Base-by-base conservation (phyloP, 2,797 vertebrate species). In the Glossophaga mutica region DNA sequence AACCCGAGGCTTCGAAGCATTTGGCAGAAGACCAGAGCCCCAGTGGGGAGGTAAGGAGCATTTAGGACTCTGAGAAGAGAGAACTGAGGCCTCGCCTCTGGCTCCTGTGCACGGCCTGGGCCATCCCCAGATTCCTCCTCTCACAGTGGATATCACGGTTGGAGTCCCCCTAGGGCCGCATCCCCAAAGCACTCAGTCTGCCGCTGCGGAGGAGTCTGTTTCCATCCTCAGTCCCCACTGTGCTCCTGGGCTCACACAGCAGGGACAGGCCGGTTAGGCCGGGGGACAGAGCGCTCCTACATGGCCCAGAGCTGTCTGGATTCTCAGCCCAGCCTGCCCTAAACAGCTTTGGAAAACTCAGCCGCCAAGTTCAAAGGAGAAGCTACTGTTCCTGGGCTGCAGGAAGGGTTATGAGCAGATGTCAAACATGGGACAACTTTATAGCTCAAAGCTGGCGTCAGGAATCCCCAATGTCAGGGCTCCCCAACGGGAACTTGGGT, bases 241-340 rank as follows among this genome's bases (percentile, higher is more conserved):
- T 24, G 3, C 48, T 73, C 70, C 22, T 0, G 24, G 32, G 79
- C 81, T 67, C 48, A 39, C 67, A 0, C 19, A 29, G 62, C 85
- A 3, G 55, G 78, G 67, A n/a, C 44, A 3, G 12, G 59, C 95
- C 90, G 85, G 95, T 91, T 96, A 50, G 22, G 73, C 39, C 88
- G 1, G 88, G 96, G 4, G 2, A 73, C 24, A 3, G 2, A 24
- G 48, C 24, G 1, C 59, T 32, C 46, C 32, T 34, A 29, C 42
- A 93, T 81, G 87, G 79, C 39, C 65, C 71, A 9, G 24, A 52
- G 37, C 74, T 77, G 50, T 9, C 34, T 2, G 1, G 50, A n/a
- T 52, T 68, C 71, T 83, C 73, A 84, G 79, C 37, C 44, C 4
- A 4, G 77, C 82, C 11, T 0, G n/a, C 86, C 57, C 90, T 2